Conservation (phyloP, 2,113 vertebrate species). For the Phalacrocorax aristotelis region DNA sequence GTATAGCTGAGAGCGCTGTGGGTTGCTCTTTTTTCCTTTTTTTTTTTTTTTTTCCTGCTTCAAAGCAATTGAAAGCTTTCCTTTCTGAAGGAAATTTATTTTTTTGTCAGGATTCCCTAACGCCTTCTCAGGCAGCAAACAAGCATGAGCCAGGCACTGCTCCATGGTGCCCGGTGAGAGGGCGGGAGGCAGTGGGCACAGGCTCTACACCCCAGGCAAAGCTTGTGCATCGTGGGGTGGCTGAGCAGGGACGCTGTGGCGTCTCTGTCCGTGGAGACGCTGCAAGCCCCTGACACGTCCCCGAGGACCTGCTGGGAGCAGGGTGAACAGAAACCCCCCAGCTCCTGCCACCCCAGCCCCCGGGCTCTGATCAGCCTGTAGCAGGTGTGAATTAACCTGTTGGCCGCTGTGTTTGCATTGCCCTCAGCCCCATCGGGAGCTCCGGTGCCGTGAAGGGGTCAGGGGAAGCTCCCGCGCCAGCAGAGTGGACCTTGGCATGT, state of each 20-base stretch:
- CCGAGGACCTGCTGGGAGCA: background rate
- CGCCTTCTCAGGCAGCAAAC: background rate
- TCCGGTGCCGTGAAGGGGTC: background rate
- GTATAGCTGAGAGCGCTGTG: background rate
- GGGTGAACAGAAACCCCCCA: background rate
- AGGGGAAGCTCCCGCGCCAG: rapidly evolving
- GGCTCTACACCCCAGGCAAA: no score
- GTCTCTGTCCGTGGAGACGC: background rate
- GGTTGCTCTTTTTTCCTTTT: background rate
- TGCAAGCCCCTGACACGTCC: rapidly evolving
- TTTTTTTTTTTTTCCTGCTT: background rate
- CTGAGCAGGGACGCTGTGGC: background rate
- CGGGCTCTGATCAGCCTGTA: background rate
- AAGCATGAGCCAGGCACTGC: rapidly evolving
- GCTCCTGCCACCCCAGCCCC: background rate
- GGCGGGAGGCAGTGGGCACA: background rate
- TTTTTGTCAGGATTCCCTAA: background rate
- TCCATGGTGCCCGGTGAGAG: background rate
- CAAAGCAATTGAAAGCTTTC: background rate
- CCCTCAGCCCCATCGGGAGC: background rate
- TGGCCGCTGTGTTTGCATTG: background rate
- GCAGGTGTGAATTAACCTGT: background rate
- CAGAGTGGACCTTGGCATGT: rapidly evolving
- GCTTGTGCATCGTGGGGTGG: background rate
- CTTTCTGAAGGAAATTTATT: background rate